Conservation (phyloP, 2,797 vertebrate species). For the Zenarchopterus dispar region DNA sequence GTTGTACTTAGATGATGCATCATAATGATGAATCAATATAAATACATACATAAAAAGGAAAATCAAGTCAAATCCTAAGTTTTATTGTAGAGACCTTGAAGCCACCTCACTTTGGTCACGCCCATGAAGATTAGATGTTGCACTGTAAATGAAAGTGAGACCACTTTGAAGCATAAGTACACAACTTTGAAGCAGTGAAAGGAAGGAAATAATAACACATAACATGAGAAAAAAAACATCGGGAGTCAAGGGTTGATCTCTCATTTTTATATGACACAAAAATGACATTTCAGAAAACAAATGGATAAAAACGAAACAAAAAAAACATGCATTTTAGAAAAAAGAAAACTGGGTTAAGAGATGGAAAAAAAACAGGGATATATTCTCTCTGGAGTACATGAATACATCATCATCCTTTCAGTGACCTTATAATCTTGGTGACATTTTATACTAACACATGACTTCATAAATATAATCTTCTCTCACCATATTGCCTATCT, state of each 20-base stretch:
- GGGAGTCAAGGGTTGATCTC: constrained; percentile 42
- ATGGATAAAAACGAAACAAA: constrained; percentile 47
- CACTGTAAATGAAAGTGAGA: too few species aligned
- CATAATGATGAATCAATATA: too few species aligned
- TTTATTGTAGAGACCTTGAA: too few species aligned
- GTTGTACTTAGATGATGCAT: too few species aligned
- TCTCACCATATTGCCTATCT: constrained; percentile 64
- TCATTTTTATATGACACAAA: constrained; percentile 74
- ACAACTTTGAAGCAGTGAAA: not conserved
- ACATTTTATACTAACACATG: constrained; percentile 65
- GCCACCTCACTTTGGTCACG: too few species aligned
- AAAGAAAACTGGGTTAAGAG: constrained; percentile 18
- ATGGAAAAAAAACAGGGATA: constrained; percentile 26
- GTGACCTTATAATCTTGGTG: constrained; percentile 64
- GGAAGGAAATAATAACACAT: not conserved
- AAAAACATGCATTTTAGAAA: constrained; percentile 60
- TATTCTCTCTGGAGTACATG: constrained; percentile 53
- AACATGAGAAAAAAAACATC: not conserved
- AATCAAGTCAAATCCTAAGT: too few species aligned
- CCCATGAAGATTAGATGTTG: too few species aligned
- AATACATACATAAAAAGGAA: too few species aligned
- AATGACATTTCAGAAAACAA: constrained; percentile 73
- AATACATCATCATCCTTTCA: constrained; percentile 57
- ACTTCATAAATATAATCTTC: constrained; percentile 69
- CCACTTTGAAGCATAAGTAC: too few species aligned